Evolutionary conservation across 2,888 invertebrate genomes (phyloP).

Genomic region (Acanthopleura granulata): DNA sequence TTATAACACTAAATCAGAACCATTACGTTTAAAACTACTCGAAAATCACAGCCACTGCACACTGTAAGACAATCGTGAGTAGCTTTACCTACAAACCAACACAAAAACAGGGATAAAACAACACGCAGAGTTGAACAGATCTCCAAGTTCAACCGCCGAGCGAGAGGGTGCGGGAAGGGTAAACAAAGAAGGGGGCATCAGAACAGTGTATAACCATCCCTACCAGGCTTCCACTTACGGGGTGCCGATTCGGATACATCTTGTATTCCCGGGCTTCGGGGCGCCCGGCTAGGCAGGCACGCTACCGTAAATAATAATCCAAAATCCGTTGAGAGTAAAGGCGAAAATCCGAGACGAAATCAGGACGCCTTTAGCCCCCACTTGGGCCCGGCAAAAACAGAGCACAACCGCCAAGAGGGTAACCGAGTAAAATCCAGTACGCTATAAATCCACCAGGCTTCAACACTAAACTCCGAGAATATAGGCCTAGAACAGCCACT

Average conservation of each 20-base stretch:
- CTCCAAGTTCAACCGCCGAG: too few species aligned
- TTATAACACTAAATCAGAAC: too few species aligned
- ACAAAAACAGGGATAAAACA: too few species aligned
- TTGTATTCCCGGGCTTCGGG: neutral
- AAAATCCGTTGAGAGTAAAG: conserved; percentile 2
- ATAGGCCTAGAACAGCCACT: neutral
- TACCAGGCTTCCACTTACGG: conserved; percentile 48
- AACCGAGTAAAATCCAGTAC: conserved; percentile 7
- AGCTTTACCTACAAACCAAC: too few species aligned
- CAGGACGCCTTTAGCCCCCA: neutral
- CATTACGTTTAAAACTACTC: too few species aligned
- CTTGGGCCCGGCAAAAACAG: neutral
- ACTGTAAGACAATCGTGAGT: too few species aligned
- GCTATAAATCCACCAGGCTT: neutral
- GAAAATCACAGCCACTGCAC: too few species aligned
- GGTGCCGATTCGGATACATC: conserved; percentile 65
- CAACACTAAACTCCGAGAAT: neutral
- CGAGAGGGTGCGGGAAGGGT: neutral
- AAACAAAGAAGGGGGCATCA: neutral
- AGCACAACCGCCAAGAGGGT: neutral
- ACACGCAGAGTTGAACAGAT: too few species aligned
- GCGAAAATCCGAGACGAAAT: conserved; percentile 16
- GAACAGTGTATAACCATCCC: neutral
- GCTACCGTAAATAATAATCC: conserved; percentile 13
- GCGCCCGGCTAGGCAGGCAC: neutral